Conservation (phyloP, 2,888 invertebrate species). For the Thymelicus sylvestris region DNA sequence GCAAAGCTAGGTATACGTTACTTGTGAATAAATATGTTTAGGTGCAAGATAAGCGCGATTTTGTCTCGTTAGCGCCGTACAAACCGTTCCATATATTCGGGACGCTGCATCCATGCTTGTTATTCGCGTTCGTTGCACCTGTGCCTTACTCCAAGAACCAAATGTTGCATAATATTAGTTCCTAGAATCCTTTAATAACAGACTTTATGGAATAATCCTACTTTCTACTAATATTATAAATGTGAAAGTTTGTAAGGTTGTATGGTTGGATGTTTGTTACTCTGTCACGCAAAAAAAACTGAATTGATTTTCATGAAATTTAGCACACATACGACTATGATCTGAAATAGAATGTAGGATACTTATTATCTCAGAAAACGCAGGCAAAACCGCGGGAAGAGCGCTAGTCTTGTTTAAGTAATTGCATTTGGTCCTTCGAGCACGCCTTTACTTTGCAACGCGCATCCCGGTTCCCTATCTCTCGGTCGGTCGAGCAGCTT, state of each 20-base stretch:
- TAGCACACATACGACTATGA: no score
- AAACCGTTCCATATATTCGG: not conserved
- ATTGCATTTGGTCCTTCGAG: not conserved
- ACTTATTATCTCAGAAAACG: no score
- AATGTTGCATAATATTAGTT: not conserved
- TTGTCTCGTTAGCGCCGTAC: not conserved
- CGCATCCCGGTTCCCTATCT: conserved; percentile 25
- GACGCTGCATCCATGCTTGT: not conserved
- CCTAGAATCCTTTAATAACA: not conserved
- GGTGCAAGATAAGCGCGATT: not conserved
- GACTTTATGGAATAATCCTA: not conserved
- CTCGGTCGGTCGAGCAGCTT: conserved; percentile 50
- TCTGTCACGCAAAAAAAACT: no score
- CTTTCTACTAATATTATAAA: no score
- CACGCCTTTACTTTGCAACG: conserved; percentile 17
- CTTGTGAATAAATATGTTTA: not conserved
- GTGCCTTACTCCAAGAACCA: not conserved
- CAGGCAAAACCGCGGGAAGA: no score
- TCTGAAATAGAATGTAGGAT: no score
- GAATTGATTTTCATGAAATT: no score
- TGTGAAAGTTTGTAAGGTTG: no score
- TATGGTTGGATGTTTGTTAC: no score
- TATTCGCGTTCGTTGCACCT: not conserved
- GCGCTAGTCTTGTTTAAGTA: no score
- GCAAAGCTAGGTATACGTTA: no score